Percentiles rank a stretch among this genome's conserved stretches.
Evolutionary conservation across 2,113 vertebrate species (phyloP).

Genomic region (Syngnathoides biaculeatus): DNA sequence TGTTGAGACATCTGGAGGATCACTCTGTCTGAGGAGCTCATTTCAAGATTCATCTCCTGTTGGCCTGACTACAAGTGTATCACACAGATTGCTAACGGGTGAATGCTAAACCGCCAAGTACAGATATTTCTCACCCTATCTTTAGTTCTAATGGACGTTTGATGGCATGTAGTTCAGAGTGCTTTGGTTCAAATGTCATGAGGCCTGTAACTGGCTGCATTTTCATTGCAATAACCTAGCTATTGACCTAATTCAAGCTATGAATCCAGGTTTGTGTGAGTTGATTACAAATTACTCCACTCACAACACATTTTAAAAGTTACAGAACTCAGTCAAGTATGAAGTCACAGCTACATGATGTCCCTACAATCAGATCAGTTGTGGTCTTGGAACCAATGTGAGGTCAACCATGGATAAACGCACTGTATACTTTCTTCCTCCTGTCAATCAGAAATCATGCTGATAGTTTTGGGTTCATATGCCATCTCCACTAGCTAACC

Average conservation of each 20-base stretch:
- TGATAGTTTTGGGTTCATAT: background rate
- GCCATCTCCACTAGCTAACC: background rate
- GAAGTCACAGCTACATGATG: background rate
- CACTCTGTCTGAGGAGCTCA: slow-evolving; percentile 27
- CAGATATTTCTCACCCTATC: background rate
- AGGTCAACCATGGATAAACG: too few relatives aligned
- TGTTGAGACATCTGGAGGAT: slow-evolving; percentile 31
- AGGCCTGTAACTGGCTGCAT: too few relatives aligned
- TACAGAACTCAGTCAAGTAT: background rate
- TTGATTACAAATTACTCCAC: background rate
- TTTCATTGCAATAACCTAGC: background rate
- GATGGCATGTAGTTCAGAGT: background rate
- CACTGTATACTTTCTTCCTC: background rate
- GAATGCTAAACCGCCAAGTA: background rate
- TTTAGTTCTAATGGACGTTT: slow-evolving; percentile 3
- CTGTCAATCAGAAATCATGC: background rate
- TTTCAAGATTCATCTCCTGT: slow-evolving; percentile 28
- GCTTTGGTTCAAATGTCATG: background rate
- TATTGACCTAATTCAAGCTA: background rate
- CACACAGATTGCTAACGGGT: slow-evolving; percentile 11
- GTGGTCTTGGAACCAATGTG: background rate
- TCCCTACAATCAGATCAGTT: background rate
- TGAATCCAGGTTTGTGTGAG: background rate
- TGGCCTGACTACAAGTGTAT: slow-evolving; percentile 14
- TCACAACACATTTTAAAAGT: background rate